Conservation (phyloP, 92 coral and sea anemone species). For the Epizoanthus scotinus region DNA sequence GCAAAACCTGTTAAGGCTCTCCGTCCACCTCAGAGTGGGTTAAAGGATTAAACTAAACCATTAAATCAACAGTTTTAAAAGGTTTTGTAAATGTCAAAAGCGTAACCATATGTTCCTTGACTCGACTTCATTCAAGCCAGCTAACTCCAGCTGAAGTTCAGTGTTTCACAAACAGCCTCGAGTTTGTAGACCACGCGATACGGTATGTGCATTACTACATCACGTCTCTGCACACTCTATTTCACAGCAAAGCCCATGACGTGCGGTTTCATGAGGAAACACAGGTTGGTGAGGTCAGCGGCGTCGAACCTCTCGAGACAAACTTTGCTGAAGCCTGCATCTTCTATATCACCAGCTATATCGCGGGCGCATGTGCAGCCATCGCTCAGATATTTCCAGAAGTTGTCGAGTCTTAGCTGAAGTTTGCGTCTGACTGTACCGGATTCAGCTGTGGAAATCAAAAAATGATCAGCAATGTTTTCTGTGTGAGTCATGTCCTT, state of each 20-base stretch:
- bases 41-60: too few species aligned
- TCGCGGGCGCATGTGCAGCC: slow-evolving; percentile 88
- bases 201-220: not conserved
- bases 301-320: slow-evolving; percentile 67
- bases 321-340: slow-evolving; percentile 77
- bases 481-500: too few species aligned
- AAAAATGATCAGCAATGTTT: not conserved
- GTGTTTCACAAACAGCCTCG: too few species aligned
- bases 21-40: too few species aligned
- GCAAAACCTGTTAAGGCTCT: too few species aligned
- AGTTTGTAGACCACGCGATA: not conserved
- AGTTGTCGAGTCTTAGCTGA: slow-evolving; percentile 62
- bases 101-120: too few species aligned
- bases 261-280: slow-evolving; percentile 84
- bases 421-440: slow-evolving; percentile 61
- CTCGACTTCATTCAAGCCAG: too few species aligned
- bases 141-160: too few species aligned
- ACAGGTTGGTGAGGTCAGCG: slow-evolving; percentile 40
- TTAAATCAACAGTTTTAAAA: too few species aligned
- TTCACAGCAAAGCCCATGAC: slow-evolving; percentile 81
- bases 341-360: slow-evolving; percentile 54
- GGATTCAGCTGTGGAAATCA: slow-evolving; percentile 61
- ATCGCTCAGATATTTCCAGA: slow-evolving; percentile 88
- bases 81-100: too few species aligned
- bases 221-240: slow-evolving; percentile 11